Base-by-base conservation (phyloP, 2,797 vertebrate genomes). In the Loriculus beryllinus region DNA sequence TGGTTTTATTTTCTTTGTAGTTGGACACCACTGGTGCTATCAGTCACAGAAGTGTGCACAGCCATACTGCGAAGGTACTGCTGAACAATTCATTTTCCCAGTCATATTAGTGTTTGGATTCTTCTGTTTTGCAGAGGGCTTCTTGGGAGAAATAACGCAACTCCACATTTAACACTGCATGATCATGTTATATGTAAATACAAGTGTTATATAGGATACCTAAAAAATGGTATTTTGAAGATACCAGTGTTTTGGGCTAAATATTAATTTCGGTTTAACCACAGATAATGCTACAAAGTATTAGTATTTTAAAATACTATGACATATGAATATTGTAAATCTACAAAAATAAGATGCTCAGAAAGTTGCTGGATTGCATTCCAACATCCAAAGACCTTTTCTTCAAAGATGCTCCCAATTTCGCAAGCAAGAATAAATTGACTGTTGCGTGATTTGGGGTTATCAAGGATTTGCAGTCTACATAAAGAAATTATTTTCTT, bases 1-100 rank as follows among this genome's bases (percentile, higher is more conserved):
- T 33, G 49, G 2, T 31, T 57, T 57, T 20, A 4, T 29, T 33
- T 18, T 1, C 28, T 51, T 79, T 80, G 49, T 2, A 96, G 92
- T 76, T 56, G 64, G 35, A 45, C 7, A 14, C 19, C 35, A 69
- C 3, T 97, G 97, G 97, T 97, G 97, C 59, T 97, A 97, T 14
- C 63, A 20, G n/a, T 89, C 96, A 8, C 97, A 97, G 81, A 86
- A 87, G 57, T 17, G 74, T 25, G 49, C 72, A 1, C 8, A 35
- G 3, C 37, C 87, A 2, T 3, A 4, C 3, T 97, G 97, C 29
- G 2, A 67, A 96, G 97, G 97, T 97, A 97, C 37, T n/a, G 76
- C 31, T 49, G 8, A 37, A 19, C 3, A 13, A 45, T 40, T 56
- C 10, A 2, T 56, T 77, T 67, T 79, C 33, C 18, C 33, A 40